Conservation (phyloP, 2,888 invertebrate species). For the Ormyrus nitidulus region DNA sequence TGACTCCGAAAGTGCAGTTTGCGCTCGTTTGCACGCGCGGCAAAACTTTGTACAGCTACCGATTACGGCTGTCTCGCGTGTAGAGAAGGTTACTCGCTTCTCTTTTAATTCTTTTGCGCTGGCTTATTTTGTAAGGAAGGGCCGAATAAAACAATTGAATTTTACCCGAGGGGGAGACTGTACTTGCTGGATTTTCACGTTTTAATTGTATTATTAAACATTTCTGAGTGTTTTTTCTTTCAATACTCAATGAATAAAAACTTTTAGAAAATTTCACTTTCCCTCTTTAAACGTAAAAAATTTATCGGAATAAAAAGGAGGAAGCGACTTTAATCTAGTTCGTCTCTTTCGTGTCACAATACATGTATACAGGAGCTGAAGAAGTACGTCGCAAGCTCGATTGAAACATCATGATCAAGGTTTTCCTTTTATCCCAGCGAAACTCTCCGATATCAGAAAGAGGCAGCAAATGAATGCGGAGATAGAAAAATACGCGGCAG, state of each 20-base stretch:
- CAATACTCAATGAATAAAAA: neutral
- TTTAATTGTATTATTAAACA: too few relatives aligned
- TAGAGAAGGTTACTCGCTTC: neutral
- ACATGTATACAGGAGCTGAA: neutral
- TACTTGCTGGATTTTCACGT: neutral
- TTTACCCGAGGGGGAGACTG: conserved; percentile 11
- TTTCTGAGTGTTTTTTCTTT: too few relatives aligned
- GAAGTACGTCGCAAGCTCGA: conserved; percentile 50
- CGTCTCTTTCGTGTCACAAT: conserved; percentile 28
- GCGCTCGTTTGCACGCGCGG: conserved; percentile 11
- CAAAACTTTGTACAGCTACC: conserved; percentile 17
- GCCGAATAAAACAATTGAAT: conserved; percentile 37
- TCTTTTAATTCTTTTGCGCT: conserved; percentile 15
- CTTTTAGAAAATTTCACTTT: conserved; percentile 12
- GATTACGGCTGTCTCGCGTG: conserved; percentile 37
- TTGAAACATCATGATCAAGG: conserved; percentile 55
- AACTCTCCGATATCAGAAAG: conserved; percentile 45
- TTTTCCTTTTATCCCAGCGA: conserved; percentile 42
- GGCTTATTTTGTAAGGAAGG: neutral
- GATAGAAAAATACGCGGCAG: neutral
- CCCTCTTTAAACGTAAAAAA: conserved; percentile 11
- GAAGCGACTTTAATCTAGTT: conserved; percentile 38
- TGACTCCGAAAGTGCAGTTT: conserved; percentile 30
- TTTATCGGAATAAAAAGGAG: conserved; percentile 33
- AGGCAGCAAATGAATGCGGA: conserved; percentile 1